Conservation (phyloP, 2,113 vertebrate species). For the Tenrec ecaudatus region DNA sequence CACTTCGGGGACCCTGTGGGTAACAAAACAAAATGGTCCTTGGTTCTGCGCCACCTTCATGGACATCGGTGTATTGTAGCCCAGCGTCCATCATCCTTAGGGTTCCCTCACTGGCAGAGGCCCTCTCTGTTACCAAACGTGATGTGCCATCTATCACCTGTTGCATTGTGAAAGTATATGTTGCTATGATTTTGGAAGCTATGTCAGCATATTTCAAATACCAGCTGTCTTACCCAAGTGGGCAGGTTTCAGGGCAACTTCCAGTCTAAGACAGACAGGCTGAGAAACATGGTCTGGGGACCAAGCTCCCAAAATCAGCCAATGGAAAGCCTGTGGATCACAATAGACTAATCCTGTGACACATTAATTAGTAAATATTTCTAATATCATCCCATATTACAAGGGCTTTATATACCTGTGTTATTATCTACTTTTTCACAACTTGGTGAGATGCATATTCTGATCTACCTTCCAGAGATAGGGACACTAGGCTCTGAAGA, state of each 20-base stretch:
- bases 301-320: background rate
- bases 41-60: background rate
- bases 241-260: background rate
- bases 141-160: background rate
- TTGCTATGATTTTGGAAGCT: background rate
- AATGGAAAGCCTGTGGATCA: background rate
- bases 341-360: background rate
- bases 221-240: background rate
- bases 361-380: slow-evolving; percentile 1
- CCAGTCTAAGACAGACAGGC: background rate
- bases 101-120: background rate
- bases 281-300: background rate
- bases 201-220: background rate
- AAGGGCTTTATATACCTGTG: background rate
- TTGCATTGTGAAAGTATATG: background rate
- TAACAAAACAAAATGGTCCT: background rate
- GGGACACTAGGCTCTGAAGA: background rate
- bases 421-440: background rate
- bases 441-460: background rate
- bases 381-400: background rate
- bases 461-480: background rate
- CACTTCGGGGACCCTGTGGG: background rate
- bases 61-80: background rate
- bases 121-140: background rate
- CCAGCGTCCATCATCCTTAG: background rate